A percentile compares a stretch with the other conserved stretches of the same genome.
phyloP scores from a whole-genome alignment of 2,113 vertebrate genomes.

The Hippocampus guttulatus region DNA sequence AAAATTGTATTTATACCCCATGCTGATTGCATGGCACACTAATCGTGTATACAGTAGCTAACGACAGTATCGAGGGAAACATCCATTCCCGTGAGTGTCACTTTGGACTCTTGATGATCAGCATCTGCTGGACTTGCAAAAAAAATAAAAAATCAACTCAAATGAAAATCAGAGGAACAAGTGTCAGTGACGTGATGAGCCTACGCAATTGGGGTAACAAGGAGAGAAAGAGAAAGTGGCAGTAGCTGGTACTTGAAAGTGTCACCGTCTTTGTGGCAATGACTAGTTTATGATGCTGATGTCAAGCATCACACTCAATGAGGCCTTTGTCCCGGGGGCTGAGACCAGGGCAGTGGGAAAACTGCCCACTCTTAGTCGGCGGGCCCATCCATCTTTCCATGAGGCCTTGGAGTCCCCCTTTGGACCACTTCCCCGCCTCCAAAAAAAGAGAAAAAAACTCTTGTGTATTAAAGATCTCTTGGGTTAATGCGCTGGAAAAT shows the following conservation, averaged over 20 bases:
- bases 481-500: constrained; percentile 99
- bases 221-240: constrained; percentile 77
- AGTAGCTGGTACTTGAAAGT: constrained; percentile 91
- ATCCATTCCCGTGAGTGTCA: constrained; percentile 77
- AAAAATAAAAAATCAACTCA: constrained; percentile 39
- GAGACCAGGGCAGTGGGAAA: constrained; percentile 96
- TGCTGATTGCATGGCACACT: neutral
- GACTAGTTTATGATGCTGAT: constrained; percentile 99
- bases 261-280: constrained; percentile 92
- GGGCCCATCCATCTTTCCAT: constrained; percentile 93
- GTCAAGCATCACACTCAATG: constrained; percentile 97
- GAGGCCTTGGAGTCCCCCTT: constrained; percentile 76
- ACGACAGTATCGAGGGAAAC: constrained; percentile 55
- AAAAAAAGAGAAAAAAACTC: constrained; percentile 48
- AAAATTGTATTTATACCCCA: neutral
- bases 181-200: constrained; percentile 79
- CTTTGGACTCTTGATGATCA: constrained; percentile 75
- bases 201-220: constrained; percentile 76
- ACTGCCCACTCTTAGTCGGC: constrained; percentile 88
- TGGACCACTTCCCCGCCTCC: constrained; percentile 34
- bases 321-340: constrained; percentile 92
- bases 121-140: constrained; percentile 43
- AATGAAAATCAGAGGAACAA: constrained; percentile 52
- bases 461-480: constrained; percentile 88
- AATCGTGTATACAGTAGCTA: neutral